These are phyloP conservation scores for Sylvietta virens DNA, from an alignment of 2,113 vertebrate species.

Conservation along the genomic window DNA sequence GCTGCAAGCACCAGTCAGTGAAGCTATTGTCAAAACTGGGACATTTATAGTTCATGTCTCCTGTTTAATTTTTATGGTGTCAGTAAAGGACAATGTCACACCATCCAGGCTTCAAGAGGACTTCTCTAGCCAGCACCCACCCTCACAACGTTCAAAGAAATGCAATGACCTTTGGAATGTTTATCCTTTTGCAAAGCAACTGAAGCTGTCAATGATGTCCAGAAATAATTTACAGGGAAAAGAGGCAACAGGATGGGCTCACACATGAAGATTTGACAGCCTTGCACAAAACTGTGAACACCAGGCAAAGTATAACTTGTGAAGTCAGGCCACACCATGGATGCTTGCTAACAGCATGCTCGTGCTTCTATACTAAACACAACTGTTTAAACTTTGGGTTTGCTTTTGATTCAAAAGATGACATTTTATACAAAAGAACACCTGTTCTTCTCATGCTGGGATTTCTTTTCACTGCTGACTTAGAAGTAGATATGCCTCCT, in stretches of 20 bases:
- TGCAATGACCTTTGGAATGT: neutral
- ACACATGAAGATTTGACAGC: neutral
- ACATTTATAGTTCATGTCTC: neutral
- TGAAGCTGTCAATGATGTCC: neutral
- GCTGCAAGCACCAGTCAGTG: neutral
- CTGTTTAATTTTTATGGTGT: neutral
- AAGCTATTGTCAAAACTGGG: neutral
- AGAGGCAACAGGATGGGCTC: neutral
- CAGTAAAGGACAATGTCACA: neutral
- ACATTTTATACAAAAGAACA: neutral
- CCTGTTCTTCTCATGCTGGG: neutral
- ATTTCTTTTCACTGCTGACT: neutral
- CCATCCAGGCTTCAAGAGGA: neutral
- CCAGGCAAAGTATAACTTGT: neutral
- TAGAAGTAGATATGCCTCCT: neutral
- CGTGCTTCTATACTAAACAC: neutral
- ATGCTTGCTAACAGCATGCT: neutral
- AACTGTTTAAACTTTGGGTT: neutral
- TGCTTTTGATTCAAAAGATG: neutral
- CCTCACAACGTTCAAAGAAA: neutral
- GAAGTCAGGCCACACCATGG: accelerated
- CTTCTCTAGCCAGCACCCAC: neutral
- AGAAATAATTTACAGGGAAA: neutral
- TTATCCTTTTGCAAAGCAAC: neutral
- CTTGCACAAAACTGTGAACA: neutral